Percentiles rank a stretch among this genome's conserved stretches.
phyloP scores from a whole-genome alignment of 2,888 invertebrate genomes.

The Graphium colonna region DNA sequence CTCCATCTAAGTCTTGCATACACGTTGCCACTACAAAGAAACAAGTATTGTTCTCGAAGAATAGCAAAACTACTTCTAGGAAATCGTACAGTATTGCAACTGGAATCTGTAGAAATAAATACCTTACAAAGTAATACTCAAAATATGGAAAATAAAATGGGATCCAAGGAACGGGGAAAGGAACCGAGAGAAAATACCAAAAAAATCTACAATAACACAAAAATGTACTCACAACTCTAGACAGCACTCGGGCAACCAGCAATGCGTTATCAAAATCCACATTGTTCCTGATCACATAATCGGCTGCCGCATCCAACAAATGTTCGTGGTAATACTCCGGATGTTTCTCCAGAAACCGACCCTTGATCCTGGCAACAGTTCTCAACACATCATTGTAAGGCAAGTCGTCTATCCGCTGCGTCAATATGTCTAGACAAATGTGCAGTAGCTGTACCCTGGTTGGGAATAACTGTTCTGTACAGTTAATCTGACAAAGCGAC shows the following conservation, averaged over 20 bases:
- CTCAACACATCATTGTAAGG: conserved; percentile 71
- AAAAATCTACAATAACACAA: no score
- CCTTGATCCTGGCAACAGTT: conserved; percentile 69
- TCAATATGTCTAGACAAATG: conserved; percentile 70
- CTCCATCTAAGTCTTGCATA: no score
- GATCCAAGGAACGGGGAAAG: no score
- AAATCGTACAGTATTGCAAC: no score
- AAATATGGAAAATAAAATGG: no score
- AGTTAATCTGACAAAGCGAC: conserved; percentile 75
- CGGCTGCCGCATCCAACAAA: conserved; percentile 77
- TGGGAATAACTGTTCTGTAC: conserved; percentile 53
- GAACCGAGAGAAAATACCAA: no score
- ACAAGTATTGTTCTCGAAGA: no score
- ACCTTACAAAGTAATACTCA: no score
- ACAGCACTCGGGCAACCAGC: conserved; percentile 72
- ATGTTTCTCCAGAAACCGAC: conserved; percentile 62
- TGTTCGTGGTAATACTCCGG: conserved; percentile 81
- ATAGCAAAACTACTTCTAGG: no score
- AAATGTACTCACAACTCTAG: conserved; percentile 74
- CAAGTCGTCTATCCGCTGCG: conserved; percentile 61
- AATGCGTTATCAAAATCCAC: conserved; percentile 71
- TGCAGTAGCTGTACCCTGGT: conserved; percentile 73
- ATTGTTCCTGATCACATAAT: conserved; percentile 71
- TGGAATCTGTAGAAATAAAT: no score
- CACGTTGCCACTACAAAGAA: no score